Base-by-base conservation (phyloP, 1,140 invertebrate genomes). In the Drosophila albomicans region DNA sequence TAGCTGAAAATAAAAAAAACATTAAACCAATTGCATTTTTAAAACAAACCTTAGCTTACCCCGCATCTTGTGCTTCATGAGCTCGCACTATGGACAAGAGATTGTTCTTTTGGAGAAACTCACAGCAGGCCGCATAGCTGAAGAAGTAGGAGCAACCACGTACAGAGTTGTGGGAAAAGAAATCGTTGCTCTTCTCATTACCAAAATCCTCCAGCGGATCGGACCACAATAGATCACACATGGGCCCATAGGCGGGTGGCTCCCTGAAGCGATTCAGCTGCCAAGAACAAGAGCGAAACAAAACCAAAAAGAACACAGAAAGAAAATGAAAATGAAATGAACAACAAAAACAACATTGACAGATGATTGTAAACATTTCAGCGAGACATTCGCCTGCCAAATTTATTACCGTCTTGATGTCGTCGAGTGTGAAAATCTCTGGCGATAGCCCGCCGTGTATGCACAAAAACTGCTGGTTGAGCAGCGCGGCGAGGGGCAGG, bases 381-480 rank as follows among this genome's bases (percentile, higher is more conserved):
- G 46, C 85, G 32, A 64, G 66, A 41, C 62, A 73, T 63, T 84
- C 32, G 64, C 32, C 25, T 62, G 66, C 54, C 62, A 71, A 80
- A 72, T 87, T 82, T 88, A 81, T 89, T 85, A 92, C 89, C 82
- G 91, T 99, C 95, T 98, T 97, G 93, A 99, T 99, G 94, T 99
- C 99, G 93, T 99, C 99, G 94, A 99, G 95, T 93, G 96, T 99
- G 95, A 99, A 99, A 93, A 99, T 98, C 96, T 99, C 99, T 69
- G 99, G 99, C 84, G 98, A 99, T 54, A 99, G 96, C 68, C 99
- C 99, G 87, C 99, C 99, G 94, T 99, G 99, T 91, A 99, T 98
- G 95, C 99, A 99, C 85, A 99, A 96, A 95, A 99, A 99, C 95
- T 99, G 99, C 95, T 99, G 98, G 94, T 99, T 99, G 97, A 99